A percentile compares a stretch with the other conserved stretches of the same genome.
These are phyloP conservation scores for Eulimnadia texana DNA, from an alignment of 1,140 invertebrate genomes.

Conservation along the genomic window DNA sequence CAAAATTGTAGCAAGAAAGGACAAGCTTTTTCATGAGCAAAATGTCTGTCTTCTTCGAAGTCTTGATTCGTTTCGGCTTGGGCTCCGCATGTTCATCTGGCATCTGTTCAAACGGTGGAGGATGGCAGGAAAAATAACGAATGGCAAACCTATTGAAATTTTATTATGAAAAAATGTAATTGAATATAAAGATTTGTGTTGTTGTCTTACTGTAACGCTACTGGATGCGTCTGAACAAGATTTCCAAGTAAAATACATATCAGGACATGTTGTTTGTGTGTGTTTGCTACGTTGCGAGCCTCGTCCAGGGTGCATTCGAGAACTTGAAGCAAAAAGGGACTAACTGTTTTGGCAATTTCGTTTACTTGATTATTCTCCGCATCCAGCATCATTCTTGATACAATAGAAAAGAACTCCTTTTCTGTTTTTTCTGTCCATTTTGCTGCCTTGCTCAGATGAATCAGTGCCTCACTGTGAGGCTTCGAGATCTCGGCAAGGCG, in stretches of 20 bases:
- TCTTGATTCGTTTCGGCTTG: not conserved
- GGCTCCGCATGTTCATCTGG: not conserved
- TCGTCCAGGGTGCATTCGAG: not conserved
- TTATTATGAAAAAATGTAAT: not conserved
- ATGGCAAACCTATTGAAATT: not conserved
- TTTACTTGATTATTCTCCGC: not conserved
- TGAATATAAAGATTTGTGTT: not conserved
- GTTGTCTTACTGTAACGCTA: not conserved
- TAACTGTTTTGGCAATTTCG: not conserved
- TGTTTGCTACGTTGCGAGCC: not conserved
- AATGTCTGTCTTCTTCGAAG: not conserved
- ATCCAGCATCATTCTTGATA: not conserved
- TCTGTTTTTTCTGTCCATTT: not conserved
- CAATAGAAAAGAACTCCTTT: not conserved
- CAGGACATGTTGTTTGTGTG: not conserved
- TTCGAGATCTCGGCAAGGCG: too few relatives aligned
- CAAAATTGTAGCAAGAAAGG: not conserved
- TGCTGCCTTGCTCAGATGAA: not conserved
- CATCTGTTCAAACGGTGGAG: not conserved
- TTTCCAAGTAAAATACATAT: not conserved
- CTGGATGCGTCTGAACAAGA: not conserved
- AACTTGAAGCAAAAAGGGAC: not conserved
- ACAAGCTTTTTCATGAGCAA: not conserved
- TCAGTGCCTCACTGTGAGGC: not conserved
- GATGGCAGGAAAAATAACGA: not conserved